A percentile compares a stretch with the other conserved stretches of the same genome.
phyloP scores from a whole-genome alignment of 2,113 vertebrate genomes.

The Lanius ludovicianus region DNA sequence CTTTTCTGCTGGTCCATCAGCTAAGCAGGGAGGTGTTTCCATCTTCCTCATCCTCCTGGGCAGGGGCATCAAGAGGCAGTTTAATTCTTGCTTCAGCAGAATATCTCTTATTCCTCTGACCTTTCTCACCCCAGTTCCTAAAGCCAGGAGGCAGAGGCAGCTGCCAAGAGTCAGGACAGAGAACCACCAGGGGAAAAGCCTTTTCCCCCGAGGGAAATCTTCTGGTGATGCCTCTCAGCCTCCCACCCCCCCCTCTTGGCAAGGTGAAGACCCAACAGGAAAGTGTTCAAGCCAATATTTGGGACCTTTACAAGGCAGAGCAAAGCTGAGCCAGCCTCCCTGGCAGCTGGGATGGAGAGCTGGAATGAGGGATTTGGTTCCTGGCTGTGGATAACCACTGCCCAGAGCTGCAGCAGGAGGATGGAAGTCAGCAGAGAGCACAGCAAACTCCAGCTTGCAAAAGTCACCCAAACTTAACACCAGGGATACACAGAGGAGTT shows the following conservation, averaged over 20 bases:
- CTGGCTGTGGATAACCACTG: neutral
- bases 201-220: neutral
- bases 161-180: neutral
- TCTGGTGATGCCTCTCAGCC: neutral
- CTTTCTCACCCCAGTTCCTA: neutral
- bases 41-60: neutral
- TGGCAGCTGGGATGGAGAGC: neutral
- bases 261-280: neutral
- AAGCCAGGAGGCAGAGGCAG: neutral
- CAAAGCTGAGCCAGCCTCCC: neutral
- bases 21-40: too few species aligned
- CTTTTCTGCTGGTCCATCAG: neutral
- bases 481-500: neutral
- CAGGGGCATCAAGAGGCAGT: neutral
- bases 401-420: neutral
- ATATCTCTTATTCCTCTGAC: neutral
- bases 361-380: neutral
- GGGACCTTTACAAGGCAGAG: neutral
- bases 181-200: neutral
- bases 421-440: neutral
- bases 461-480: neutral
- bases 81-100: neutral
- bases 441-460: neutral
- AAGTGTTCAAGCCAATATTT: accelerated
- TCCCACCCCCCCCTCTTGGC: neutral